phyloP scores from a whole-genome alignment of 2,888 invertebrate species.

The Cordilura impudica region DNA sequence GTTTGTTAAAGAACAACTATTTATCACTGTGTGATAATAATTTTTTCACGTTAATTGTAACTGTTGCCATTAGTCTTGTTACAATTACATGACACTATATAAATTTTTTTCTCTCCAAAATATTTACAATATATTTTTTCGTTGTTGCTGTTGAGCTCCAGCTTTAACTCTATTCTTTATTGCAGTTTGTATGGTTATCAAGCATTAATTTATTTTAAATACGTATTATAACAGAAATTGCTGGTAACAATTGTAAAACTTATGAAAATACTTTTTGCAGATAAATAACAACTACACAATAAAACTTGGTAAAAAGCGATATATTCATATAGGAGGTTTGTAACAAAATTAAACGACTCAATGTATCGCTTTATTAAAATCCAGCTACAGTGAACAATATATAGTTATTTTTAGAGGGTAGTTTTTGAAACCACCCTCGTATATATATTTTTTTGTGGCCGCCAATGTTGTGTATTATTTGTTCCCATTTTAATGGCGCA shows the following conservation, averaged over 20 bases:
- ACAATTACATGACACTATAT: constrained; percentile 52
- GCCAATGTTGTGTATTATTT: neutral
- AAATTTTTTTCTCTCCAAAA: no score
- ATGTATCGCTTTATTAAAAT: no score
- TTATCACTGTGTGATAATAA: neutral
- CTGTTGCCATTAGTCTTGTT: constrained; percentile 58
- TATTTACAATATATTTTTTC: neutral
- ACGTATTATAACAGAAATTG: neutral
- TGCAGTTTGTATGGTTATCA: neutral
- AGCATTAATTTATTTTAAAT: neutral
- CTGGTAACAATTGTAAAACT: neutral
- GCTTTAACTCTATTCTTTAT: neutral
- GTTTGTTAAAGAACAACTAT: neutral
- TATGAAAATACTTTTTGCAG: neutral
- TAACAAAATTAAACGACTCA: neutral
- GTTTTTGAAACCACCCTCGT: no score
- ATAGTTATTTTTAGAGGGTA: no score
- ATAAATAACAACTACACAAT: no score
- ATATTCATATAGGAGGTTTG: neutral
- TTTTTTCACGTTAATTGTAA: constrained; percentile 38
- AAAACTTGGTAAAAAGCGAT: no score
- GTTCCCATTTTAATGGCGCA: neutral
- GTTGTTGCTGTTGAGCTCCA: no score
- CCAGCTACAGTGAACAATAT: no score
- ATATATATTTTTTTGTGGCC: neutral